Evolutionary conservation across 2,113 vertebrate genomes (phyloP).

Genomic region (Menura novaehollandiae): DNA sequence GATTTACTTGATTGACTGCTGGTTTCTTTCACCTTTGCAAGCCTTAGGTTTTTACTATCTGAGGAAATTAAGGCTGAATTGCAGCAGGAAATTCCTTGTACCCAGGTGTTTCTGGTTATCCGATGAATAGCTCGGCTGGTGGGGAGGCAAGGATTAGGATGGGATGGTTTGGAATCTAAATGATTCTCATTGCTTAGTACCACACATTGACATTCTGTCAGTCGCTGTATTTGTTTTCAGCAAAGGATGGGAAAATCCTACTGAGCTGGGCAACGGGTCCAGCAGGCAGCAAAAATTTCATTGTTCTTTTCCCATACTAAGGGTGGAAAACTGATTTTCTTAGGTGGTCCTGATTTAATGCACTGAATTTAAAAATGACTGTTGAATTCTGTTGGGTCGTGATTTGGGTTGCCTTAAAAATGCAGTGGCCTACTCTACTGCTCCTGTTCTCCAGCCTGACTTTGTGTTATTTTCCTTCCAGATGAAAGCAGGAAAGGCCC

Average conservation of each 20-base stretch:
- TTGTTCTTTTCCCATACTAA: constrained; percentile 27
- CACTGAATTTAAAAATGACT: not conserved
- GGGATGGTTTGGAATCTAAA: constrained; percentile 66
- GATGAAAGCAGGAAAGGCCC: not conserved
- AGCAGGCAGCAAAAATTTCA: constrained; percentile 15
- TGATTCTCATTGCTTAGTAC: constrained; percentile 45
- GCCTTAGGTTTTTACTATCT: constrained; percentile 81
- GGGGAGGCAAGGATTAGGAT: constrained; percentile 63
- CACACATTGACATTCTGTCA: constrained; percentile 53
- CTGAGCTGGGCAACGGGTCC: constrained; percentile 28
- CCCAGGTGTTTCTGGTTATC: constrained; percentile 85
- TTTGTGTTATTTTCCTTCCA: not conserved
- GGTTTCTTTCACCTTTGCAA: constrained; percentile 80
- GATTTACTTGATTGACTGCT: constrained; percentile 80
- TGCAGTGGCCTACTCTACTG: not conserved
- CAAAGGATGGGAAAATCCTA: constrained; percentile 47
- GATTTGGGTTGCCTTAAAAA: not conserved
- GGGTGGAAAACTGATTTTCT: constrained; percentile 24
- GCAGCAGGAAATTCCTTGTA: constrained; percentile 85
- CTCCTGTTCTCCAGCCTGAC: not conserved
- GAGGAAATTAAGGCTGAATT: constrained; percentile 85
- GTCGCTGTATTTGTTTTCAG: constrained; percentile 31
- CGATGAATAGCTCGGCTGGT: constrained; percentile 61
- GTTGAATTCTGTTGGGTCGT: not conserved
- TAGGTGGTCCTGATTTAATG: not conserved